A percentile compares a stretch with the other conserved stretches of the same genome.
Evolutionary conservation across 64 coral and sea anemone genomes (phyloP).

Genomic region (Montipora sp.): DNA sequence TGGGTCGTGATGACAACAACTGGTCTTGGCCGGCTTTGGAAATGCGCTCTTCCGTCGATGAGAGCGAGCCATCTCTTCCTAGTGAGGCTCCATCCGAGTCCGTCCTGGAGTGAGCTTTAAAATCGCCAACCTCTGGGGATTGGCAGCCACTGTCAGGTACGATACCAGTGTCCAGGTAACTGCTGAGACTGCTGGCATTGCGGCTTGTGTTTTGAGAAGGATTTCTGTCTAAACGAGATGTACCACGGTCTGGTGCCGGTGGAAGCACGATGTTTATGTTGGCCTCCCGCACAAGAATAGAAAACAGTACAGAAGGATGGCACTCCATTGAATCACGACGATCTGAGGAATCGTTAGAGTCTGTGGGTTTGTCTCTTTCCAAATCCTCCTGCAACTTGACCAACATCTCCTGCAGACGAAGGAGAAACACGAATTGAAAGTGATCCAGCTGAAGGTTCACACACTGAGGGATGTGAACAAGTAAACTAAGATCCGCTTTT

Average conservation of each 20-base stretch:
- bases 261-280: conserved; percentile 84
- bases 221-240: background rate
- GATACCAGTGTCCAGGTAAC: conserved; percentile 77
- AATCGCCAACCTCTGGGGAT: conserved; percentile 25
- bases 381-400: conserved; percentile 77
- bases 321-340: background rate
- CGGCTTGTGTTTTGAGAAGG: conserved; percentile 37
- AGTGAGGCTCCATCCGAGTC: background rate
- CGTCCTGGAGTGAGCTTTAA: conserved; percentile 6
- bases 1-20: background rate
- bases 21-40: conserved; percentile 49
- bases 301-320: conserved; percentile 61
- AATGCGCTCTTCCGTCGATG: conserved; percentile 12
- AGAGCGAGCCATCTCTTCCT: background rate
- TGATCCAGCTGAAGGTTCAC: conserved; percentile 87
- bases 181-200: conserved; percentile 76
- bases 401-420: conserved; percentile 91
- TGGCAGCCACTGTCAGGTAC: conserved; percentile 67
- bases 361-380: background rate
- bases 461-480: conserved; percentile 63
- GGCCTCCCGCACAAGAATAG: conserved; percentile 72
- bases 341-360: background rate
- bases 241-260: conserved; percentile 64
- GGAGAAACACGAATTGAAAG: conserved; percentile 91
- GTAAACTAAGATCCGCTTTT: conserved; percentile 72